Conservation (phyloP, 2,113 vertebrate genomes). For the Laticauda colubrina region DNA sequence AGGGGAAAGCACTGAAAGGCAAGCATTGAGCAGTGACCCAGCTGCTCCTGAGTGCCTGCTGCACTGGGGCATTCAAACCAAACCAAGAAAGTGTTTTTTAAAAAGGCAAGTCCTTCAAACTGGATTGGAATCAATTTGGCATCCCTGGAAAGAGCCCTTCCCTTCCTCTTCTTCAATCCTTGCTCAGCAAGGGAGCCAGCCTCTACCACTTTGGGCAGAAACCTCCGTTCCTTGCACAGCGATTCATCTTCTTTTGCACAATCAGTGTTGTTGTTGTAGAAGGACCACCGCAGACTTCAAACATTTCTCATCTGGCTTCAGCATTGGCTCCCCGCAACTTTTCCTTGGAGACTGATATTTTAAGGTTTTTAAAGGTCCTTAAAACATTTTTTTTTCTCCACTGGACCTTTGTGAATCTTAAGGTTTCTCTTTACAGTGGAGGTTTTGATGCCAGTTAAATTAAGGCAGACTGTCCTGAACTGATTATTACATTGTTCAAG, state of each 20-base stretch:
- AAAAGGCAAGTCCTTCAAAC: not conserved
- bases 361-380: not conserved
- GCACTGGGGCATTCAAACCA: not conserved
- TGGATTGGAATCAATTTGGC: not conserved
- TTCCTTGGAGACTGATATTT: not conserved
- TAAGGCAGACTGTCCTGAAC: not conserved
- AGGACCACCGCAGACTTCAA: not conserved
- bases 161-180: not conserved
- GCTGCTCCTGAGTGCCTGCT: not conserved
- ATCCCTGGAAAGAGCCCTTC: not conserved
- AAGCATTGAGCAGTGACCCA: not conserved
- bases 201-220: not conserved
- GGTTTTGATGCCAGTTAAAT: not conserved
- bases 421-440: not conserved
- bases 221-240: not conserved
- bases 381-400: not conserved
- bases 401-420: not conserved
- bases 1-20: not conserved
- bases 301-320: not conserved
- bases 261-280: not conserved
- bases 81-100: not conserved
- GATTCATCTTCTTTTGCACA: not conserved
- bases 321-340: not conserved
- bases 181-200: not conserved
- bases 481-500: not conserved